phyloP scores from a whole-genome alignment of 2,797 vertebrate genomes.

The Microtus obscurus region DNA sequence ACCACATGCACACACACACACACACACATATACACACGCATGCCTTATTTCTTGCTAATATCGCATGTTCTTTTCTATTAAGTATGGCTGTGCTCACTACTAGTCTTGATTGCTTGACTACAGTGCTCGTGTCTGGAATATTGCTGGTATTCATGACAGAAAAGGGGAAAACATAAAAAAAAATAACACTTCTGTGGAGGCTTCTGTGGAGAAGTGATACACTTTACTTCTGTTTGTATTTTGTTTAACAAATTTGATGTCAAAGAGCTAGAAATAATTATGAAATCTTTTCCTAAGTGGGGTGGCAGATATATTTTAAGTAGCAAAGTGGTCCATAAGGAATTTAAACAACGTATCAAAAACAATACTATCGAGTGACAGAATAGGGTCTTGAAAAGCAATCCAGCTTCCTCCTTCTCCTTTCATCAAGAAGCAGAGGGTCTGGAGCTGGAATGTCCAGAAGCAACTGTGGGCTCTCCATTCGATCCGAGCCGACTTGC shows the following conservation, averaged over 20 bases:
- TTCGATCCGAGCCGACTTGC: not conserved
- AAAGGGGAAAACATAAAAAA: not conserved
- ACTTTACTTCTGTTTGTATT: not conserved
- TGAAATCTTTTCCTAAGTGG: not conserved
- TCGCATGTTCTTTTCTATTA: not conserved
- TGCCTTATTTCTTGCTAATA: not conserved
- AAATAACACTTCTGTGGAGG: not conserved
- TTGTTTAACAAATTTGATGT: not conserved
- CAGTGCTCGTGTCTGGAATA: not conserved
- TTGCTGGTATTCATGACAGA: not conserved
- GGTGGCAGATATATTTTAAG: not conserved
- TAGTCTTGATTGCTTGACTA: not conserved
- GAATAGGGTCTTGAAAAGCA: conserved; percentile 1
- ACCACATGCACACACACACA: not conserved
- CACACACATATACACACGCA: not conserved
- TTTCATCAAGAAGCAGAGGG: not conserved
- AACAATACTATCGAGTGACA: not conserved
- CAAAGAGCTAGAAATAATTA: not conserved
- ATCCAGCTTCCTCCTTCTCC: not conserved
- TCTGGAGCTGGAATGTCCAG: not conserved
- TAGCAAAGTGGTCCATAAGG: not conserved
- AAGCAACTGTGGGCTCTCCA: not conserved
- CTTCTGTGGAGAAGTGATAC: not conserved
- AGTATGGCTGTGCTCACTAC: not conserved
- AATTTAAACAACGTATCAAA: not conserved